Percentiles rank a stretch among this genome's conserved stretches.
These are phyloP conservation scores for Selenia dentaria DNA, from an alignment of 2,888 invertebrate species.

Conservation along the genomic window DNA sequence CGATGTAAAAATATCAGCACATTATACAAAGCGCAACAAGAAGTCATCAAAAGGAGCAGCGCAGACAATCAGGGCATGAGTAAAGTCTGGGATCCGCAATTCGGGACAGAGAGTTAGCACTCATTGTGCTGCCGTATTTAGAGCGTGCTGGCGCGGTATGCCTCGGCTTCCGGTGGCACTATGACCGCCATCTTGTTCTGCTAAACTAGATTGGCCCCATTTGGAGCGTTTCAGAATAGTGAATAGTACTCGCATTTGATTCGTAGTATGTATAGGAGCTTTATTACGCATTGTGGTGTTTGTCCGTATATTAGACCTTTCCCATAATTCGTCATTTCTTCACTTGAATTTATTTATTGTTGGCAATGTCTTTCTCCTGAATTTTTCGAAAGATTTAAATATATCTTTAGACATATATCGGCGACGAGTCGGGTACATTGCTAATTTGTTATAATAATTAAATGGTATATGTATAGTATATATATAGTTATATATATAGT, in stretches of 20 bases:
- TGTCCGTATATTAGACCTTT: no score
- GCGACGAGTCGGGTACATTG: no score
- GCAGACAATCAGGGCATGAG: conserved; percentile 34
- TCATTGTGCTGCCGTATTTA: conserved; percentile 14
- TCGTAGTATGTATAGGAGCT: neutral
- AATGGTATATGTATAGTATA: no score
- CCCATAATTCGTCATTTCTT: no score
- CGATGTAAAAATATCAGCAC: conserved; percentile 22
- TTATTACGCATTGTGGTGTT: no score
- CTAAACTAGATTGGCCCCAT: neutral
- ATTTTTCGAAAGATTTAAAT: no score
- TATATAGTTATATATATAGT: no score
- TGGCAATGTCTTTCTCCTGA: no score
- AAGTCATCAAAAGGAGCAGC: conserved; percentile 27
- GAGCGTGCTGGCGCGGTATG: conserved; percentile 9
- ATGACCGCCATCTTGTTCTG: neutral
- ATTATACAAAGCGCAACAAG: conserved; percentile 24
- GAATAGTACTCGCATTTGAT: neutral
- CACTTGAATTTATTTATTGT: no score
- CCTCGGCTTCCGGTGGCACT: neutral
- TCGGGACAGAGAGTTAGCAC: conserved; percentile 17
- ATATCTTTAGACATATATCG: no score
- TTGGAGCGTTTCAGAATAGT: neutral
- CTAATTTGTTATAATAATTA: no score
- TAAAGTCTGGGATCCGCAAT: conserved; percentile 21